Base-by-base conservation (phyloP, 2,888 invertebrate genomes). In the Eupithecia dodoneata region DNA sequence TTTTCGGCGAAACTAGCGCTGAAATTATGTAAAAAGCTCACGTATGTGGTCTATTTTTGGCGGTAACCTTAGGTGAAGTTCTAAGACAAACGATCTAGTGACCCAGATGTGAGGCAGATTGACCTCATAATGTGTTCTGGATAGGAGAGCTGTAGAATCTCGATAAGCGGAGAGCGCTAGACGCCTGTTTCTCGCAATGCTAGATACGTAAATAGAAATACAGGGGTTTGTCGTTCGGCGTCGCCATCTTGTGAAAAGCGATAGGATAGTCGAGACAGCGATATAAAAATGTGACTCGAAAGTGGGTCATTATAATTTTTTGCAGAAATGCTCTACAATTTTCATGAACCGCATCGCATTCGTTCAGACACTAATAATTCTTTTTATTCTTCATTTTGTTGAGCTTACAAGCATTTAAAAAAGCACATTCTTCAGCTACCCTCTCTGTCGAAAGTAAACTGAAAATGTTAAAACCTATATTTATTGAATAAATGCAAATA, bases 11-110 rank as follows among this genome's bases (percentile, higher is more conserved):
- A 92, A 93, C 94, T 93, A 94, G 94, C 93, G 94, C 93, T 94
- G 94, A 95, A 95, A 95, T 95, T 95, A 95, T 95, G 95, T 95
- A 95, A 95, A 95, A 95, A 94, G 93, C 93, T 92, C 92, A 90
- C 92, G 92, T 93, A 93, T 92, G 92, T 90, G 91, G 87, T 90
- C 94, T 94, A 94, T 95, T 95, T 94, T 92, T 89, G 92, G 93
- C 90, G 84, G 90, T 93, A 94, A 92, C 94, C 93, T 93, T 92
- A 93, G 91, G 87, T 86, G 88, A 90, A 88, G 88, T 90, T 90
- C 87, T 88, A 88, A 89, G 89, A 90, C 91, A 90, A 89, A 91
- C 88, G 90, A 89, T 90, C 90, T 84, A 89, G 86, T 91, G 89
- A 92, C 90, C 92, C 85, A 91, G 83, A 87, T 88, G 83, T 82